These are phyloP conservation scores for Tetranychus piercei DNA, from an alignment of 2,888 invertebrate genomes.

Conservation along the genomic window DNA sequence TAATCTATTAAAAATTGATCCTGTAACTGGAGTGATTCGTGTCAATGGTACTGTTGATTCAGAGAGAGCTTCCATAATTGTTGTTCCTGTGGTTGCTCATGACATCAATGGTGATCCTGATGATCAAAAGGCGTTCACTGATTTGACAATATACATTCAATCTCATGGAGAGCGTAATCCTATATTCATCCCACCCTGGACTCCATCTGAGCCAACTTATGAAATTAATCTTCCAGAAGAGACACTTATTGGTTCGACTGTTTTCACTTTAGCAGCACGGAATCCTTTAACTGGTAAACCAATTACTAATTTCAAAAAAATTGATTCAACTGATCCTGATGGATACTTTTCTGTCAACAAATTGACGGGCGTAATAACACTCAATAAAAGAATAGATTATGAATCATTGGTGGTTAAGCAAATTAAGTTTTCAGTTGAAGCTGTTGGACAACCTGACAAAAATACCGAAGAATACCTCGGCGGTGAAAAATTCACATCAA, in stretches of 20 bases:
- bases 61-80: slow-evolving; percentile 52
- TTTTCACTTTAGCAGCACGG: slow-evolving; percentile 38
- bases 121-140: slow-evolving; percentile 19
- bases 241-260: slow-evolving; percentile 51
- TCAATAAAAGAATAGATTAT: slow-evolving; percentile 55
- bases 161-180: slow-evolving; percentile 58
- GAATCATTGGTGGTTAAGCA: slow-evolving; percentile 44
- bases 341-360: slow-evolving; percentile 37
- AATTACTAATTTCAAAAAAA: slow-evolving; percentile 28
- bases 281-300: slow-evolving; percentile 28
- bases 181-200: slow-evolving; percentile 53
- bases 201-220: slow-evolving; percentile 47
- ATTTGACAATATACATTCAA: slow-evolving; percentile 52
- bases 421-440: slow-evolving; percentile 10
- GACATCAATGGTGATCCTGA: slow-evolving; percentile 48
- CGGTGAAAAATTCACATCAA: background rate
- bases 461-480: background rate
- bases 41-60: slow-evolving; percentile 51
- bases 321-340: slow-evolving; percentile 27
- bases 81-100: slow-evolving; percentile 48
- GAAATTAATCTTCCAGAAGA: slow-evolving; percentile 52
- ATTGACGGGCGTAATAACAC: slow-evolving; percentile 47
- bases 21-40: slow-evolving; percentile 47
- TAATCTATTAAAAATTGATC: slow-evolving; percentile 41
- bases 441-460: background rate